A percentile compares a stretch with the other conserved stretches of the same genome.
Evolutionary conservation across 1,140 invertebrate genomes (phyloP).

Genomic region (Asbolus verrucosus): DNA sequence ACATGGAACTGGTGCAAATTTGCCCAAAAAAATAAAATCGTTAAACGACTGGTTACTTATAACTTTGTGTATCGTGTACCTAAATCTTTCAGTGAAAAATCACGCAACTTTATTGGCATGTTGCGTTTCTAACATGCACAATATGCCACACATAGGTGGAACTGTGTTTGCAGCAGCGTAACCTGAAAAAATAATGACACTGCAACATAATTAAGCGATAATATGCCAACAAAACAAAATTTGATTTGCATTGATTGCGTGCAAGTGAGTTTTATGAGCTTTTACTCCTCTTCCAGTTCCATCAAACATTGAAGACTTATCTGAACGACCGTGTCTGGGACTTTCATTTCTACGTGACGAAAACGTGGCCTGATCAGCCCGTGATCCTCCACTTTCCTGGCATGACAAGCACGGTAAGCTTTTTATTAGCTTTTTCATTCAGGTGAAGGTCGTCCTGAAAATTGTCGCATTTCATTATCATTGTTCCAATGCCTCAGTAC

Average conservation of each 20-base stretch:
- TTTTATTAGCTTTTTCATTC: slow-evolving; percentile 9
- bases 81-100: slow-evolving; percentile 17
- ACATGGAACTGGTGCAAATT: not conserved
- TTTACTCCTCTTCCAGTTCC: slow-evolving; percentile 81
- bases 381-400: slow-evolving; percentile 87
- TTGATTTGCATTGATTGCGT: too few species aligned
- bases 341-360: slow-evolving; percentile 88
- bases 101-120: slow-evolving; percentile 25
- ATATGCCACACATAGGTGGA: not conserved
- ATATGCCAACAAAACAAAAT: too few species aligned
- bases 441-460: slow-evolving; percentile 18
- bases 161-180: not conserved
- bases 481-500: not conserved
- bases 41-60: slow-evolving; percentile 11
- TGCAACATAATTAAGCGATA: too few species aligned
- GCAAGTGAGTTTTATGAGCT: too few species aligned
- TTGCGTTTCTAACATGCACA: slow-evolving; percentile 10
- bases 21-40: slow-evolving; percentile 2
- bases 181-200: too few species aligned
- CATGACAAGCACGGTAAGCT: slow-evolving; percentile 83
- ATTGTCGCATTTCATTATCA: slow-evolving; percentile 7
- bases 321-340: slow-evolving; percentile 87
- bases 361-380: slow-evolving; percentile 84
- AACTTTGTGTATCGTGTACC: slow-evolving; percentile 5
- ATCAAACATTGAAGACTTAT: slow-evolving; percentile 88